phyloP scores from a whole-genome alignment of 2,888 invertebrate species.

The Lissocephala sabroskyi region DNA sequence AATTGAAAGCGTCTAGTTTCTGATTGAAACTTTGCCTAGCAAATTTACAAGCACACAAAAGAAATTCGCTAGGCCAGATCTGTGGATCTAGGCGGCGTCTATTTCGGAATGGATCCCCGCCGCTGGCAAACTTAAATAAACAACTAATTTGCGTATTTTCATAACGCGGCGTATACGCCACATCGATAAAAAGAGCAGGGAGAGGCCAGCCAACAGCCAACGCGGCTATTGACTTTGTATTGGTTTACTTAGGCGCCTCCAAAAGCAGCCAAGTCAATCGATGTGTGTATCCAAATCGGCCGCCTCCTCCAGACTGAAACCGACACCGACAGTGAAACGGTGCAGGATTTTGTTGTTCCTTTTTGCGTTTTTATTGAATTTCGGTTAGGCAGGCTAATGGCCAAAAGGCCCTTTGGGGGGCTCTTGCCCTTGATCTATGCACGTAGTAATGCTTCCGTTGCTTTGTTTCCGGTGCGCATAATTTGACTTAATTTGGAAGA shows the following conservation, averaged over 20 bases:
- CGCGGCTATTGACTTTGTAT: slow-evolving; percentile 36
- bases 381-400: slow-evolving; percentile 6
- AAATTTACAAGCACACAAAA: too few species aligned
- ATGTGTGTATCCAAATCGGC: too few species aligned
- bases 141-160: slow-evolving; percentile 40
- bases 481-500: slow-evolving; percentile 56
- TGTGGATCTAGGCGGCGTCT: too few species aligned
- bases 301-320: too few species aligned
- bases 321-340: too few species aligned
- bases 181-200: slow-evolving; percentile 31
- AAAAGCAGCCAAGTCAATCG: background rate
- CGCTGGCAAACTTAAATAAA: slow-evolving; percentile 18
- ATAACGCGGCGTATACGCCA: slow-evolving; percentile 52
- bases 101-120: background rate
- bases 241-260: slow-evolving; percentile 18
- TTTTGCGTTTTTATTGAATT: slow-evolving; percentile 6
- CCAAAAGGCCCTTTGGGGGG: too few species aligned
- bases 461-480: too few species aligned
- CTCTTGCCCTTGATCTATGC: slow-evolving; percentile 27
- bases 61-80: too few species aligned
- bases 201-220: slow-evolving; percentile 1
- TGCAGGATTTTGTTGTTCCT: background rate
- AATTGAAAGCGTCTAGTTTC: too few species aligned
- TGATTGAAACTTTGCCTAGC: too few species aligned
- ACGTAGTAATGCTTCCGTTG: too few species aligned